Conservation (phyloP, 2,888 invertebrate species). For the Abrostola tripartita region DNA sequence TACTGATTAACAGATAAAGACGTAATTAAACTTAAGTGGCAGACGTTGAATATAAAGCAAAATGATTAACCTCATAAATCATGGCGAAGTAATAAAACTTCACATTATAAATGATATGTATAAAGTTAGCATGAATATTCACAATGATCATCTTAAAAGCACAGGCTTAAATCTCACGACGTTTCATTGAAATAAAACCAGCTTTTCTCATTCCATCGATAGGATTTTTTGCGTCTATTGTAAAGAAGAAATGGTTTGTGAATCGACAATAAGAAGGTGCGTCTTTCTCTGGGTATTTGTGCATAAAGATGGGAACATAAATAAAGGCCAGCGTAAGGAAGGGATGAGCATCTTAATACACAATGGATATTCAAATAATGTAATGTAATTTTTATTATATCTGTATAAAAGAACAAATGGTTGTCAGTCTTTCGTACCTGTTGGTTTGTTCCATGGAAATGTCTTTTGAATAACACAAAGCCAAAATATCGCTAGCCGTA, state of each 20-base stretch:
- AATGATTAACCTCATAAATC: constrained; percentile 30
- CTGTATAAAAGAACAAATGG: background rate
- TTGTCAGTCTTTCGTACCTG: no score
- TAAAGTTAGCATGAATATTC: constrained; percentile 44
- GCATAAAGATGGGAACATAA: constrained; percentile 54
- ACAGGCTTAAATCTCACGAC: constrained; percentile 48
- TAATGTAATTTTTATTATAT: constrained; percentile 13
- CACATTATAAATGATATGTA: constrained; percentile 38
- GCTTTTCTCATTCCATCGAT: constrained; percentile 55
- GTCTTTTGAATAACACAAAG: no score
- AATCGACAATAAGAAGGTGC: constrained; percentile 67
- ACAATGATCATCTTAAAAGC: constrained; percentile 49
- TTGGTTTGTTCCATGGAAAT: no score
- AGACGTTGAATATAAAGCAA: background rate
- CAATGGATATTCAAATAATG: constrained; percentile 30
- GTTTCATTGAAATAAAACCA: constrained; percentile 61
- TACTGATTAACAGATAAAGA: background rate
- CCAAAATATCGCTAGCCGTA: no score
- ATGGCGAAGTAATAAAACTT: constrained; percentile 38
- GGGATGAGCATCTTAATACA: constrained; percentile 26
- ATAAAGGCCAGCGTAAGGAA: constrained; percentile 35
- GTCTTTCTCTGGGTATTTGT: constrained; percentile 63
- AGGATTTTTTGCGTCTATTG: constrained; percentile 61
- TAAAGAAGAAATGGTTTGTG: constrained; percentile 66
- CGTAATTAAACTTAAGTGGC: background rate